Evolutionary conservation across 2,888 invertebrate species (phyloP).

Genomic region (Hololepta plana): DNA sequence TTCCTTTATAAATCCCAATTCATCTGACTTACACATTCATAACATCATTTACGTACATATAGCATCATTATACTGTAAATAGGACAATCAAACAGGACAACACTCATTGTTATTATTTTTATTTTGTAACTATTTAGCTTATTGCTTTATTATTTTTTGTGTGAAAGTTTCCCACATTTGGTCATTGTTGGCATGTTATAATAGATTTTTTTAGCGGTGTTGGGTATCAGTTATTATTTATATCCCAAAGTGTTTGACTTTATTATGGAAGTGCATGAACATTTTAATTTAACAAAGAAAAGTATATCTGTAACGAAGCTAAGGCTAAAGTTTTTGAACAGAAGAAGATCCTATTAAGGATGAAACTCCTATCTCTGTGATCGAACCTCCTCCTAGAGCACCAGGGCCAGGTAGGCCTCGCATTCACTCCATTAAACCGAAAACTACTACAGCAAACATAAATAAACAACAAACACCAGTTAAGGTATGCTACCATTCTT

Average conservation of each 20-base stretch:
- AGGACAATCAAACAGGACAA: no score
- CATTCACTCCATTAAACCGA: slow-evolving; percentile 23
- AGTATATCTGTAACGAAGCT: no score
- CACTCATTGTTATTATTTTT: slow-evolving; percentile 3
- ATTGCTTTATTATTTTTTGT: slow-evolving; percentile 2
- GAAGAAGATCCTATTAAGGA: slow-evolving; percentile 17
- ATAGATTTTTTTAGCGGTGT: no score
- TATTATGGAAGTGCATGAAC: no score
- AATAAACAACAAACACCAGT: slow-evolving; percentile 10
- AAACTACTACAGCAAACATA: slow-evolving; percentile 19
- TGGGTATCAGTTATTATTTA: neutral
- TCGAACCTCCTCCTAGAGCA: slow-evolving; percentile 12
- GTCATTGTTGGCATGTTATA: no score
- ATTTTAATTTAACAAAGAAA: no score
- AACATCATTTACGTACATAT: no score
- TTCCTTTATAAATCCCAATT: no score
- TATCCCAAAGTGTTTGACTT: slow-evolving; percentile 1
- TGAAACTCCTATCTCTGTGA: slow-evolving; percentile 13
- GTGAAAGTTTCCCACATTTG: neutral
- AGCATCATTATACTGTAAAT: slow-evolving; percentile 18
- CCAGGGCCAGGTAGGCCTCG: slow-evolving; percentile 23
- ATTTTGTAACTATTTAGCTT: slow-evolving; percentile 3
- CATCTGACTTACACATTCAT: no score
- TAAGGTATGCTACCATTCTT: slow-evolving; percentile 11
- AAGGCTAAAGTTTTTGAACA: slow-evolving; percentile 17